Evolutionary conservation across 2,797 vertebrate species (phyloP).

Genomic region (Gadopsis marmoratus): DNA sequence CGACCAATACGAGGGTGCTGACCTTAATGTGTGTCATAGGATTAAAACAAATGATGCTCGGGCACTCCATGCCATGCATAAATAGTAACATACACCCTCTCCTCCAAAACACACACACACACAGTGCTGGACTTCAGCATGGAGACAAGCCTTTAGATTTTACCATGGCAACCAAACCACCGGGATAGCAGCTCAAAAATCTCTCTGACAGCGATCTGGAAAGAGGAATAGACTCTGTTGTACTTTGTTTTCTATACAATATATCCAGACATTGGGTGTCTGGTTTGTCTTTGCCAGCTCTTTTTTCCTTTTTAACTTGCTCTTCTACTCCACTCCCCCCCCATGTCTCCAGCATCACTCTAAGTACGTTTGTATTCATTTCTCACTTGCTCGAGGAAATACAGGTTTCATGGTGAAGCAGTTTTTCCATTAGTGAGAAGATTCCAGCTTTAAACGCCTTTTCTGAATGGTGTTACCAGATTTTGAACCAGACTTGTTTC

Average conservation of each 20-base stretch:
- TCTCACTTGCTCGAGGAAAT: no score
- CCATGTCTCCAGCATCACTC: no score
- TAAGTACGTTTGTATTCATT: no score
- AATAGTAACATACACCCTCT: slow-evolving; percentile 11
- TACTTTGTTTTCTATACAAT: slow-evolving; percentile 21
- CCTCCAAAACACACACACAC: slow-evolving; percentile 28
- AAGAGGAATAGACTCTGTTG: slow-evolving; percentile 21
- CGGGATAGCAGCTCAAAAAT: slow-evolving; percentile 53
- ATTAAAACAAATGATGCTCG: slow-evolving; percentile 28
- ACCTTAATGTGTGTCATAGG: slow-evolving; percentile 41
- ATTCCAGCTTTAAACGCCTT: no score
- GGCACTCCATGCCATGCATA: slow-evolving; percentile 6
- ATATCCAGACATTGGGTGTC: slow-evolving; percentile 17
- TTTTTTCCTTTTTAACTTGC: neutral
- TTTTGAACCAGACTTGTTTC: no score
- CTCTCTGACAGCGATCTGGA: slow-evolving; percentile 39
- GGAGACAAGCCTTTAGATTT: slow-evolving; percentile 66
- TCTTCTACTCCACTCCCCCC: neutral
- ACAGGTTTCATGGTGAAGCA: no score
- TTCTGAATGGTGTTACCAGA: no score
- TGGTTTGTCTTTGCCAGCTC: slow-evolving; percentile 1
- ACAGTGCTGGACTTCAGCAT: slow-evolving; percentile 55
- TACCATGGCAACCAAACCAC: slow-evolving; percentile 74
- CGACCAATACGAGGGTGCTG: slow-evolving; percentile 13
- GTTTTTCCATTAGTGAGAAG: no score